These are phyloP conservation scores for Budorcas taxicolor DNA, from an alignment of 2,113 vertebrate species.

Conservation along the genomic window DNA sequence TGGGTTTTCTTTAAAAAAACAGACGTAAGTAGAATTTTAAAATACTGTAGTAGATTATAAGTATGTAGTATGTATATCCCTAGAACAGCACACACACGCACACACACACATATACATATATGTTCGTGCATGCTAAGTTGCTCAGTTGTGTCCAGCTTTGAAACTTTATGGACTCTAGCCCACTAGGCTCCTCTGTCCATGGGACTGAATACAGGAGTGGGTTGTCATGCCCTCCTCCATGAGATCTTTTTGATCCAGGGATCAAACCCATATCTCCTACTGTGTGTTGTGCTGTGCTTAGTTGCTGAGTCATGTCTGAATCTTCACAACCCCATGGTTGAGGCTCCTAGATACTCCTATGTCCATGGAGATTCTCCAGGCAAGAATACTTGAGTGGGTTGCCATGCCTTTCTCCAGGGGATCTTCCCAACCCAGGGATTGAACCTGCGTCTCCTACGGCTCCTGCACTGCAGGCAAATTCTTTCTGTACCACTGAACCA, in stretches of 20 bases:
- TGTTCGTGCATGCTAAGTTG: not conserved
- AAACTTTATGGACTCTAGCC: not conserved
- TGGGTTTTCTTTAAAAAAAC: not conserved
- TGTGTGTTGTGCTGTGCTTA: not conserved
- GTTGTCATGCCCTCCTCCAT: not conserved
- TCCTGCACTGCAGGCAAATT: not conserved
- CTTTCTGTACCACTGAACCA: not conserved
- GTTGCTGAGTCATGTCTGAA: not conserved
- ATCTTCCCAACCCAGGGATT: not conserved
- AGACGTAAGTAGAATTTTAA: not conserved
- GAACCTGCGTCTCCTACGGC: fast-evolving
- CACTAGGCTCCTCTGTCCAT: not conserved
- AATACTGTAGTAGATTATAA: not conserved
- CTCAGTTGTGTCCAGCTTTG: not conserved
- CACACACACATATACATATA: not conserved
- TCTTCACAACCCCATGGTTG: not conserved
- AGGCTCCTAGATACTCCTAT: fast-evolving
- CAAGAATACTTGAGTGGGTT: not conserved
- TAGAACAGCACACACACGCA: not conserved
- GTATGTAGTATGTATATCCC: constrained; percentile 31
- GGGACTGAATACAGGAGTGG: not conserved
- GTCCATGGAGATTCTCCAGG: not conserved
- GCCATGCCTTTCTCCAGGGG: not conserved
- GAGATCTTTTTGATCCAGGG: not conserved
- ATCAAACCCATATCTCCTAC: not conserved